These are phyloP conservation scores for Nylanderia fulva DNA, from an alignment of 1,140 invertebrate species.

Conservation along the genomic window DNA sequence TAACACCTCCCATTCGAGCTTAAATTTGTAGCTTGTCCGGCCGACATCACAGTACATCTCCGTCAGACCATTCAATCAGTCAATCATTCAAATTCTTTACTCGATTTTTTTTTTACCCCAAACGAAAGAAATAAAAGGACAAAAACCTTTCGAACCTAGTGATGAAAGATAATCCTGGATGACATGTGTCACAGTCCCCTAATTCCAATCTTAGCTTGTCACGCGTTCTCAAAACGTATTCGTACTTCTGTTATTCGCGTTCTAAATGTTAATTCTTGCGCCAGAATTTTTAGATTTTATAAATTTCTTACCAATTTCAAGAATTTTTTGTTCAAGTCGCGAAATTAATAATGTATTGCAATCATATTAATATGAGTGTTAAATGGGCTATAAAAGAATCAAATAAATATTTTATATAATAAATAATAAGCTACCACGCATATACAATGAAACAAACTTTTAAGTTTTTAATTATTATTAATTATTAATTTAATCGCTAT, in stretches of 20 bases:
- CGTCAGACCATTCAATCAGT: slow-evolving; percentile 53
- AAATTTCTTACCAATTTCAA: not conserved
- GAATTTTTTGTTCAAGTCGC: not conserved
- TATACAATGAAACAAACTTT: too few species aligned
- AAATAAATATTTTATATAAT: slow-evolving; percentile 1
- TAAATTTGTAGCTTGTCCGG: slow-evolving; percentile 41
- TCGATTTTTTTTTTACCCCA: slow-evolving; percentile 8
- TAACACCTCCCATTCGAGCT: slow-evolving; percentile 45
- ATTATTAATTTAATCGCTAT: too few species aligned
- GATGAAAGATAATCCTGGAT: not conserved
- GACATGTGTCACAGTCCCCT: not conserved
- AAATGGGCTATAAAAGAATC: not conserved
- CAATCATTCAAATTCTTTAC: slow-evolving; percentile 44
- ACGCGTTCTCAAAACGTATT: not conserved
- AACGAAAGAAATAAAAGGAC: slow-evolving; percentile 8
- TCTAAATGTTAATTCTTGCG: not conserved
- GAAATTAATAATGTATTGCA: not conserved
- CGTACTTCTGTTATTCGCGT: not conserved
- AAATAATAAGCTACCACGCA: too few species aligned
- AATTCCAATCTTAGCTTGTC: slow-evolving; percentile 20
- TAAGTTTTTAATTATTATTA: too few species aligned
- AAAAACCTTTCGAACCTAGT: not conserved
- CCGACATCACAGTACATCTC: slow-evolving; percentile 65
- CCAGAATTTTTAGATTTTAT: not conserved
- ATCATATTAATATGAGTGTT: not conserved